Evolutionary conservation across 2,797 vertebrate genomes (phyloP).

Genomic region (Zenarchopterus dispar): DNA sequence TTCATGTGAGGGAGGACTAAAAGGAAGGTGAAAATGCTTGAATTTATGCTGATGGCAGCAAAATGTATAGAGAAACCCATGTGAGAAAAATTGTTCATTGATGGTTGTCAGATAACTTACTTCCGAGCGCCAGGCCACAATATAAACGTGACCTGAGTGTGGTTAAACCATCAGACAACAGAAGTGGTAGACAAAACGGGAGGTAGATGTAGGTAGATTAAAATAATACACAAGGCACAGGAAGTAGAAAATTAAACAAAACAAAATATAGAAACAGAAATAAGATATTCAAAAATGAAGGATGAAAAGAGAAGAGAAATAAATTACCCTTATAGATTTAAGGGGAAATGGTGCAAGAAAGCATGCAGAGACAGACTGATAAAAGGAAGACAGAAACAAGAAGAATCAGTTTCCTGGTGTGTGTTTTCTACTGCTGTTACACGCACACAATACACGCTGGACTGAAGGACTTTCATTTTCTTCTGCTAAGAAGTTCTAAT

Average conservation of each 20-base stretch:
- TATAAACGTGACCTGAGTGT: neutral
- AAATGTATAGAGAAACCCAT: neutral
- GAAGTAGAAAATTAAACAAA: neutral
- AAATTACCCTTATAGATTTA: neutral
- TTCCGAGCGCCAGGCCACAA: neutral
- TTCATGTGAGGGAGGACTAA: neutral
- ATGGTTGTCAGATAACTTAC: neutral
- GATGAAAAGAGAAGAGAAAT: neutral
- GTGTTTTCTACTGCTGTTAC: too few relatives aligned
- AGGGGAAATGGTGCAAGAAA: constrained; percentile 11
- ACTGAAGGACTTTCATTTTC: too few relatives aligned
- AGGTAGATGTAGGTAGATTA: neutral
- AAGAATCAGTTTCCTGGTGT: neutral
- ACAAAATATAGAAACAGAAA: neutral
- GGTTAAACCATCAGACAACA: neutral
- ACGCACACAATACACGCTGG: too few relatives aligned
- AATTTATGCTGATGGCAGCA: neutral
- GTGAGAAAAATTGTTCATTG: neutral
- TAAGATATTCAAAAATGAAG: neutral
- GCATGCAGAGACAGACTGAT: constrained; percentile 17
- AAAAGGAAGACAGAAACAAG: neutral
- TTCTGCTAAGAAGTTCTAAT: too few relatives aligned
- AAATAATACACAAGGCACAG: constrained; percentile 1
- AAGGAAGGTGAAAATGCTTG: neutral
- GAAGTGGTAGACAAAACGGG: neutral